Conservation (phyloP, 2,888 invertebrate genomes). For the Eupithecia dodoneata region DNA sequence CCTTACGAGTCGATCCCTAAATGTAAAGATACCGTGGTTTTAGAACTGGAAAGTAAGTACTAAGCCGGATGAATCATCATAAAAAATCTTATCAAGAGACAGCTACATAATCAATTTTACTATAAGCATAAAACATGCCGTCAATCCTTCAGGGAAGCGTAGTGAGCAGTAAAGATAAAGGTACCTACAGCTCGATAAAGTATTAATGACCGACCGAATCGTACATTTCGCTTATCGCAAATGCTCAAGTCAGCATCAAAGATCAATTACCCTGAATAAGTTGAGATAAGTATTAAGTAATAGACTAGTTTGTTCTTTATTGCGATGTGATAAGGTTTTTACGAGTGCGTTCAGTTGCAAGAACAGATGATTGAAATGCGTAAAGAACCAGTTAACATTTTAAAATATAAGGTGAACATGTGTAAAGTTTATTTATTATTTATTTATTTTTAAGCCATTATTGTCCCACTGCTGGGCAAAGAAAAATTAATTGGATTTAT, state of each 20-base stretch:
- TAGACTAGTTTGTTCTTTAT: slow-evolving; percentile 64
- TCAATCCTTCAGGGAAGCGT: slow-evolving; percentile 42
- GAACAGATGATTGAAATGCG: background rate
- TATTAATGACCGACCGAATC: slow-evolving; percentile 65
- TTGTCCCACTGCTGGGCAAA: no score
- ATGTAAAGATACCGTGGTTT: background rate
- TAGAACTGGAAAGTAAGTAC: background rate
- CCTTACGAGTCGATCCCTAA: background rate
- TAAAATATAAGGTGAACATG: background rate
- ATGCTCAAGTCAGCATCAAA: slow-evolving; percentile 65
- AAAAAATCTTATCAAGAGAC: slow-evolving; percentile 18
- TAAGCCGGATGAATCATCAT: slow-evolving; percentile 7
- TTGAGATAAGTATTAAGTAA: slow-evolving; percentile 51
- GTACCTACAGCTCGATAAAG: slow-evolving; percentile 43
- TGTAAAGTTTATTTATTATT: no score
- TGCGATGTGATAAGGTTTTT: slow-evolving; percentile 30
- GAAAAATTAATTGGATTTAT: no score
- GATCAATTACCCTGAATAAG: slow-evolving; percentile 63
- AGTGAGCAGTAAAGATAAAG: slow-evolving; percentile 43
- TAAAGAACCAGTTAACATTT: background rate
- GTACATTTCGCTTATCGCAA: slow-evolving; percentile 63
- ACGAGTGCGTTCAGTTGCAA: slow-evolving; percentile 14
- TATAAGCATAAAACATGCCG: slow-evolving; percentile 39
- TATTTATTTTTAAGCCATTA: no score
- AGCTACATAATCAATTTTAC: slow-evolving; percentile 24